A percentile compares a stretch with the other conserved stretches of the same genome.
Conservation (phyloP, 2,113 vertebrate genomes). For the Himantopus leucocephalus region DNA sequence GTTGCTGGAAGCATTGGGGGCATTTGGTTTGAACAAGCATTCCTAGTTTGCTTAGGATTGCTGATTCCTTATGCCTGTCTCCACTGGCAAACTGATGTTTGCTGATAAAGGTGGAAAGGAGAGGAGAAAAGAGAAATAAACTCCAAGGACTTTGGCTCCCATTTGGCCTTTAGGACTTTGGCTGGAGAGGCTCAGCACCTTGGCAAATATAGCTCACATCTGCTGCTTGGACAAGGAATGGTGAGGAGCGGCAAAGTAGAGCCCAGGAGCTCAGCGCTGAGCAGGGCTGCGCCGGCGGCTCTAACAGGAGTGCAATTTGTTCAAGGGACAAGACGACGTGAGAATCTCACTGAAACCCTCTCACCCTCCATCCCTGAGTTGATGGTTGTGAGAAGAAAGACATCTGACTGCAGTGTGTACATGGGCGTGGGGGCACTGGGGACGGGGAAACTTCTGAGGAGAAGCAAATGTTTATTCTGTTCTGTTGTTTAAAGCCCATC, state of each 20-base stretch:
- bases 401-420: neutral
- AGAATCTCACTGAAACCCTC: too few species aligned
- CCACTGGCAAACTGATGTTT: neutral
- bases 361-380: neutral
- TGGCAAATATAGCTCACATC: neutral
- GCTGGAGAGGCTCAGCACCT: neutral
- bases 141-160: neutral
- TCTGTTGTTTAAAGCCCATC: neutral
- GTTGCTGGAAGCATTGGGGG: neutral
- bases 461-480: neutral
- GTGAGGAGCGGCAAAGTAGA: neutral
- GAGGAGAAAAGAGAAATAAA: neutral
- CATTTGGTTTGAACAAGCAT: neutral
- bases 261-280: neutral
- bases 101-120: neutral
- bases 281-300: rapidly evolving
- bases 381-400: neutral
- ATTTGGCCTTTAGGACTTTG: neutral
- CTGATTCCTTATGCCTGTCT: neutral
- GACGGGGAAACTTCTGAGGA: neutral
- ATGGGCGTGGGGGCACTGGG: neutral
- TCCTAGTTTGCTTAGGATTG: neutral
- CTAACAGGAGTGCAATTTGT: neutral
- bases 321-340: rapidly evolving
- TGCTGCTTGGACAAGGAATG: neutral